Evolutionary conservation across 1,140 invertebrate species (phyloP), one percentile per base, ranked within the genome.

Genomic region (Drosophila novamexicana): DNA sequence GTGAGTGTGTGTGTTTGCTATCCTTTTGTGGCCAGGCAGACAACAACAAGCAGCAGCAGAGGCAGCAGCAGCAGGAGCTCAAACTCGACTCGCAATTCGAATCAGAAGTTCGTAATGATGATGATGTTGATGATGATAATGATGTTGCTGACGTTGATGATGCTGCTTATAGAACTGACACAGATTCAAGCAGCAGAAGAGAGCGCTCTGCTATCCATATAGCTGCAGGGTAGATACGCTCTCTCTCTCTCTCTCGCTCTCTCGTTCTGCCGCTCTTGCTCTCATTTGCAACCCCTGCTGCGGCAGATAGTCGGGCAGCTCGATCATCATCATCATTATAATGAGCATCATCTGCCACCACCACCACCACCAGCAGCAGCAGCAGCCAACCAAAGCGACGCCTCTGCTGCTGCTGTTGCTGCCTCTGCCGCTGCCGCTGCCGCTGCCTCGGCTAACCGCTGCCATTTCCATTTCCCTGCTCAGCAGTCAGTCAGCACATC

Each of bases 21-120:
- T 81, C 77, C 81, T 79, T 77, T 79, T 82, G 82, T 78, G 82
- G 81, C 75, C 49, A 66, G 58, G 73, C 77, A 68, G 75, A 71
- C 68, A 77, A 54, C 66, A 69, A 58, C 57, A 62, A 56, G 4
- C 64, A 68, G 59, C 56, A 50, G 34, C 4, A 44, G 12, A 1
- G 32, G 36, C 45, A 39, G 50, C 57, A 34, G 39, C 65, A 61
- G 64, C 71, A 62, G 57, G 54, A 58, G 45, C 36, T 29, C 62
- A 18, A 18, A 18, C 18, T 18, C 18, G 18, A 1, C 18, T 18
- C 18, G 6, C 50, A 65, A 40, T 63, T 75, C 72, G 66, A 45
- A 75, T 75, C 59, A 75, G 72, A 70, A 63, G 22, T 29, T 29
- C 22, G 22, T 29, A 9, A 45, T 56, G 42, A 58, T 34, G 40